Conservation (phyloP, 2,113 vertebrate genomes). For the Sceloporus tristichus region DNA sequence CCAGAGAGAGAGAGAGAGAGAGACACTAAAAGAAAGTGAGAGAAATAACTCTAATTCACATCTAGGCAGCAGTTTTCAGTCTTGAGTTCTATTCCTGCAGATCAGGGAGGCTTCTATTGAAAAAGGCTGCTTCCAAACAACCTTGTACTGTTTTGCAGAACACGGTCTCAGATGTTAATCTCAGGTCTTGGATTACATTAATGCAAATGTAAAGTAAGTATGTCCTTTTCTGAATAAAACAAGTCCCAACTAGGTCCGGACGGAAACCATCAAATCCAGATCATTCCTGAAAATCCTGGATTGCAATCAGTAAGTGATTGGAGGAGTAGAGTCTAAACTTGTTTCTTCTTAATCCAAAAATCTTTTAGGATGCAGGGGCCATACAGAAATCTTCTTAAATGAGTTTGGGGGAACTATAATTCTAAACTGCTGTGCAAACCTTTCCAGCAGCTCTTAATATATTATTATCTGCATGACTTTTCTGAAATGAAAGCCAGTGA, state of each 20-base stretch:
- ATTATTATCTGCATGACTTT: slow-evolving; percentile 39
- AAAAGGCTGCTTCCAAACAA: no score
- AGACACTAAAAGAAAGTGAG: background rate
- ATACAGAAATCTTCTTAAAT: slow-evolving; percentile 32
- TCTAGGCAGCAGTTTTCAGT: background rate
- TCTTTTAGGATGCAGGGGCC: background rate
- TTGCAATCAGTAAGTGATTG: background rate
- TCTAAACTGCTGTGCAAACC: slow-evolving; percentile 12
- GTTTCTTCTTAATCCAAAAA: background rate
- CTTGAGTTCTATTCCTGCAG: background rate
- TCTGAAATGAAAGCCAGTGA: slow-evolving; percentile 52
- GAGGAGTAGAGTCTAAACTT: background rate
- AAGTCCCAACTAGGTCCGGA: no score
- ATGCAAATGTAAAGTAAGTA: no score
- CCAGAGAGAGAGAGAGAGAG: no score
- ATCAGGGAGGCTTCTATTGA: no score
- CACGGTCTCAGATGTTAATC: no score
- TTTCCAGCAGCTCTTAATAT: slow-evolving; percentile 10
- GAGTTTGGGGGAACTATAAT: background rate
- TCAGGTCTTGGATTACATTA: no score
- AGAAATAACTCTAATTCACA: background rate
- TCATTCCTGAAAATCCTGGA: background rate
- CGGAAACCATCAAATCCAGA: background rate
- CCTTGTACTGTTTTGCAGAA: no score
- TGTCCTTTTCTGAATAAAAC: no score